Evolutionary conservation across 2,888 invertebrate genomes (phyloP).

Genomic region (Gastrophysa polygoni): DNA sequence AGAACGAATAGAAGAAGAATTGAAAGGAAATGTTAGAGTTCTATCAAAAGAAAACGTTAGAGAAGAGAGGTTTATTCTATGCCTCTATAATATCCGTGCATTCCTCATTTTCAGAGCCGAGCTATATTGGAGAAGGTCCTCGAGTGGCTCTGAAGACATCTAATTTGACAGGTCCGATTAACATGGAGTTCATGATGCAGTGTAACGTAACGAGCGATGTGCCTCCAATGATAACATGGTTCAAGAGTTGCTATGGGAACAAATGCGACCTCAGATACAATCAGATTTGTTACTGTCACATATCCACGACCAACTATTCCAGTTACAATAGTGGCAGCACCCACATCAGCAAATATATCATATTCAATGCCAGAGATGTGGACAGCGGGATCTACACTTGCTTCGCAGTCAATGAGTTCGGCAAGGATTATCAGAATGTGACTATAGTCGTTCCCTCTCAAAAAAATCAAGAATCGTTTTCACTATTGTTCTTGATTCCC

Average conservation of each 20-base stretch:
- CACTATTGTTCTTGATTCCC: slow-evolving; percentile 52
- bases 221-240: slow-evolving; percentile 52
- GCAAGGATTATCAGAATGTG: slow-evolving; percentile 48
- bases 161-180: slow-evolving; percentile 46
- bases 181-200: slow-evolving; percentile 51
- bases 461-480: slow-evolving; percentile 41
- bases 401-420: slow-evolving; percentile 50
- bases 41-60: background rate
- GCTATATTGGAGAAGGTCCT: slow-evolving; percentile 45
- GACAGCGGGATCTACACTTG: slow-evolving; percentile 54
- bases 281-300: slow-evolving; percentile 47
- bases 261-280: slow-evolving; percentile 49
- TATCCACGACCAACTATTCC: slow-evolving; percentile 37
- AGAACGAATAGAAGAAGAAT: too few relatives aligned
- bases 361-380: slow-evolving; percentile 48
- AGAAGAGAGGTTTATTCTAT: too few relatives aligned
- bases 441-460: slow-evolving; percentile 44
- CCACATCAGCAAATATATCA: slow-evolving; percentile 53
- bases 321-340: slow-evolving; percentile 44
- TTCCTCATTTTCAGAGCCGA: slow-evolving; percentile 40
- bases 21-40: too few relatives aligned
- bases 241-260: slow-evolving; percentile 49
- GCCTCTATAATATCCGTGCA: background rate
- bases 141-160: slow-evolving; percentile 46
- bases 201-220: slow-evolving; percentile 53